Evolutionary conservation across 2,888 invertebrate genomes (phyloP).

Genomic region (Agrochola lota): DNA sequence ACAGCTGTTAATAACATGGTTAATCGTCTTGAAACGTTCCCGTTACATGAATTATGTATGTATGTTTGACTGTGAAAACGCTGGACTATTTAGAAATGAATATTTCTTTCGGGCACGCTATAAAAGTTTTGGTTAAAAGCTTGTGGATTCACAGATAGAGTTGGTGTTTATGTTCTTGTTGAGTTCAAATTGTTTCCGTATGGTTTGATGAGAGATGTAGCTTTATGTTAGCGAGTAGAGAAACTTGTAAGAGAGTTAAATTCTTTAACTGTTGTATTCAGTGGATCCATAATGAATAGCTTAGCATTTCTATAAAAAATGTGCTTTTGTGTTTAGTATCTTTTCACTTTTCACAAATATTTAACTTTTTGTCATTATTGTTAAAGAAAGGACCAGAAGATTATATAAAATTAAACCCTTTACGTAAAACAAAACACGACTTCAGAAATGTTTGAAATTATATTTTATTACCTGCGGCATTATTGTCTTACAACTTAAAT

Average conservation of each 20-base stretch:
- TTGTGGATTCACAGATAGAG: constrained; percentile 28
- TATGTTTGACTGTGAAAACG: constrained; percentile 58
- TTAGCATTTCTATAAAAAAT: neutral
- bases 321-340: neutral
- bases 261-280: neutral
- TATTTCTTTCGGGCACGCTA: constrained; percentile 43
- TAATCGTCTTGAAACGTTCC: constrained; percentile 60
- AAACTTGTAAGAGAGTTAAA: neutral
- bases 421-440: neutral
- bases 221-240: neutral
- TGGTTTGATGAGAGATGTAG: constrained; percentile 15
- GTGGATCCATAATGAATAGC: too few species aligned
- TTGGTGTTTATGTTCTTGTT: constrained; percentile 27
- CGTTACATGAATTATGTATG: constrained; percentile 65
- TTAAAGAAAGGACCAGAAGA: neutral
- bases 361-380: neutral
- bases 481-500: neutral
- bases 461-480: neutral
- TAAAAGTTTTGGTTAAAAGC: constrained; percentile 41
- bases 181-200: constrained; percentile 26
- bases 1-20: constrained; percentile 63
- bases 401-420: neutral
- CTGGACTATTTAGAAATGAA: constrained; percentile 53
- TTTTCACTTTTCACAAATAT: neutral
- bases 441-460: neutral